phyloP scores from a whole-genome alignment of 2,888 invertebrate genomes.

The Spodoptera picta region DNA sequence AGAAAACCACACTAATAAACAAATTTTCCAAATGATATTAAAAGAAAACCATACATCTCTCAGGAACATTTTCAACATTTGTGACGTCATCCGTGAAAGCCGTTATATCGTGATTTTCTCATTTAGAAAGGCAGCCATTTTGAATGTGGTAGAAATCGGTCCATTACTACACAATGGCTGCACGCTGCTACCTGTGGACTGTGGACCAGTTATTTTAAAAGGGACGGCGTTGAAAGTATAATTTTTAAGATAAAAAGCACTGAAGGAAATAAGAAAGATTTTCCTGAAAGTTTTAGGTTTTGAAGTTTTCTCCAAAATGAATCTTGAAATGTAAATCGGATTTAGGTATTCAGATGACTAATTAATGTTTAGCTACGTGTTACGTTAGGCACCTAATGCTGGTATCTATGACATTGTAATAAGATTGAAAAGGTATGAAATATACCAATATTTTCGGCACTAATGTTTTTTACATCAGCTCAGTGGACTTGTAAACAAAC shows the following conservation, averaged over 20 bases:
- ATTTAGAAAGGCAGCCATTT: constrained; percentile 26
- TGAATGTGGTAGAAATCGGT: constrained; percentile 34
- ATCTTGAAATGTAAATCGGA: no score
- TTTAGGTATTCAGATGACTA: no score
- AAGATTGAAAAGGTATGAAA: no score
- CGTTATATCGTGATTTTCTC: constrained; percentile 19
- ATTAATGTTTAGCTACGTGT: no score
- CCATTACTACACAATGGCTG: constrained; percentile 43
- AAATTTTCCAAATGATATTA: constrained; percentile 1
- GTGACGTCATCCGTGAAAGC: constrained; percentile 14
- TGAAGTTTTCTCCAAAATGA: no score
- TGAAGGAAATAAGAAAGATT: no score
- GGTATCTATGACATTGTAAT: no score
- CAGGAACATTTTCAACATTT: constrained; percentile 13
- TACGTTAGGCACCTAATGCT: no score
- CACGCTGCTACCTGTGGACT: constrained; percentile 11
- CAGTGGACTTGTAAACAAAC: no score
- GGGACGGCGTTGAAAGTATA: constrained; percentile 6
- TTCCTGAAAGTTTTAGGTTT: no score
- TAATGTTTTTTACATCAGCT: no score
- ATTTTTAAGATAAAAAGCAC: background rate
- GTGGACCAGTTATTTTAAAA: constrained; percentile 3
- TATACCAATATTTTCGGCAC: no score
- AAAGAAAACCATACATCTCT: constrained; percentile 5
- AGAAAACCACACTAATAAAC: background rate